Conservation (phyloP, 2,113 vertebrate species). For the Bubo bubo region DNA sequence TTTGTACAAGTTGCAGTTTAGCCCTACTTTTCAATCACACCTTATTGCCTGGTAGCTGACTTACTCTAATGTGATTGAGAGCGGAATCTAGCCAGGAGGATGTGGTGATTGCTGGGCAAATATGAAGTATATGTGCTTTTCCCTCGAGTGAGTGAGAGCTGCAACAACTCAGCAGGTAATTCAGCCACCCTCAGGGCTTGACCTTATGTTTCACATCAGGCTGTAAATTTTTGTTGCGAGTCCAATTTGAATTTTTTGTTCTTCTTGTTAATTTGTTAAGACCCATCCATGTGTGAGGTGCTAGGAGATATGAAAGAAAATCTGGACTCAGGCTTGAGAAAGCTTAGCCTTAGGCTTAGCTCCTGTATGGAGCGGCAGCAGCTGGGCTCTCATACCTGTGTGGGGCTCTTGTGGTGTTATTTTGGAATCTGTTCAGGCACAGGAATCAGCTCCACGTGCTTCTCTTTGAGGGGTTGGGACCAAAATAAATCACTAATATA, state of each 20-base stretch:
- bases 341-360: not conserved
- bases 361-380: not conserved
- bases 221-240: not conserved
- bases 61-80: not conserved
- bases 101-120: not conserved
- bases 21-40: not conserved
- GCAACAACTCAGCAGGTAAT: not conserved
- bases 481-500: not conserved
- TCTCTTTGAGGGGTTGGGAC: not conserved
- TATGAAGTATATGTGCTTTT: not conserved
- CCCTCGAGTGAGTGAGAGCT: not conserved
- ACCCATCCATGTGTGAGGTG: not conserved
- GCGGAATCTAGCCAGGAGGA: not conserved
- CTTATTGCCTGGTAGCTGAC: not conserved
- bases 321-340: not conserved
- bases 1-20: not conserved
- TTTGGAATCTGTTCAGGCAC: not conserved
- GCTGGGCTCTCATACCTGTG: not conserved
- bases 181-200: not conserved
- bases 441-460: rapidly evolving
- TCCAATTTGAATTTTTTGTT: not conserved
- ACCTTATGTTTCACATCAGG: not conserved
- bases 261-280: conserved; percentile 7
- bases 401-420: not conserved
- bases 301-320: not conserved